Evolutionary conservation across 37 sponge, comb jelly and placozoan species (phyloP).

Genomic region (Diacarnus erythraeanus): DNA sequence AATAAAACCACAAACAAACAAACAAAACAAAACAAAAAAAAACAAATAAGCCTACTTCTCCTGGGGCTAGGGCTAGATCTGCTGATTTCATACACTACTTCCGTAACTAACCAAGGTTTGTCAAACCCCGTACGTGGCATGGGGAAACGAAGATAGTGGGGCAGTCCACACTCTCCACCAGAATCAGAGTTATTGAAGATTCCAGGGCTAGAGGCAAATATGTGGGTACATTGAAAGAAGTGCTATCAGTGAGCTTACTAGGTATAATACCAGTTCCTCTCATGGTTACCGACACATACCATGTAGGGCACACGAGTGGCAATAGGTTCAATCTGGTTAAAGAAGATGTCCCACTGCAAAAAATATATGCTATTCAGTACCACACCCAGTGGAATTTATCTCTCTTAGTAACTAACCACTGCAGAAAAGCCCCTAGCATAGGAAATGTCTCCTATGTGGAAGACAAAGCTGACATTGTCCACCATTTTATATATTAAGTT

Average conservation of each 20-base stretch:
- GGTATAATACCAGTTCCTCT: conserved; percentile 56
- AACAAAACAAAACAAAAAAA: neutral
- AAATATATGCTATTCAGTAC: neutral
- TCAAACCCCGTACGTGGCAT: conserved; percentile 68
- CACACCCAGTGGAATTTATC: neutral
- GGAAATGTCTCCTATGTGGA: conserved; percentile 88
- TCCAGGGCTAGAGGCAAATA: neutral
- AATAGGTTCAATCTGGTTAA: conserved; percentile 68
- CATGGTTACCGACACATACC: conserved; percentile 86
- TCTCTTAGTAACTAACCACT: conserved; percentile 22
- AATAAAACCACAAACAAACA: neutral
- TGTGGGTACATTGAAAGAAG: neutral
- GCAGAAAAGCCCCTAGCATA: conserved; percentile 60
- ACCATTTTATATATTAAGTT: conserved; percentile 20
- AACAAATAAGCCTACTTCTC: neutral
- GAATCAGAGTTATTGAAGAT: conserved; percentile 50
- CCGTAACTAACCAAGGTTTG: conserved; percentile 51
- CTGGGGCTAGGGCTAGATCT: no score
- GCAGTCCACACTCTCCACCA: conserved; percentile 85
- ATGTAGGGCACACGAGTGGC: conserved; percentile 69
- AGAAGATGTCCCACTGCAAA: conserved; percentile 81
- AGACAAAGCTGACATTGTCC: conserved; percentile 59
- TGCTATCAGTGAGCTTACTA: conserved; percentile 17
- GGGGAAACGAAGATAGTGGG: conserved; percentile 61
- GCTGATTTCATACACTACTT: no score